These are phyloP conservation scores for Oscheius sp. DNA, from an alignment of 1,140 invertebrate species.

Conservation along the genomic window DNA sequence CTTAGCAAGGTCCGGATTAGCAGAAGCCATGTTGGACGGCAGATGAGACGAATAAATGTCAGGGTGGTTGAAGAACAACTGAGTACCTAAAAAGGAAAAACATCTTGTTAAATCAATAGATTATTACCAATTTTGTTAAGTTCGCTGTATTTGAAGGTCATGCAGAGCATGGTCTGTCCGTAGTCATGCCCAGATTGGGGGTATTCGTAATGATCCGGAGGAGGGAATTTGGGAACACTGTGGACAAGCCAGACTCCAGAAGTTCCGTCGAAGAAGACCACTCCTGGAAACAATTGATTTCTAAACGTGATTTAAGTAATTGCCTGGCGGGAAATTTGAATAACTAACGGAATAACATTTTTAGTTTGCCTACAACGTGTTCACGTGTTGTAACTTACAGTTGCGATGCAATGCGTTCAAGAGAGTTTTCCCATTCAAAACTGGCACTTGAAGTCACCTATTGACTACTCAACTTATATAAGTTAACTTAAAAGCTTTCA, in stretches of 20 bases:
- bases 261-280: conserved; percentile 39
- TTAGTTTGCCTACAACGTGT: conserved; percentile 15
- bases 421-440: too few relatives aligned
- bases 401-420: too few relatives aligned
- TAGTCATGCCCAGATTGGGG: conserved; percentile 41
- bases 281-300: conserved; percentile 31
- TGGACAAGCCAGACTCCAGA: conserved; percentile 45
- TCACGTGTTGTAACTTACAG: background rate
- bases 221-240: conserved; percentile 45
- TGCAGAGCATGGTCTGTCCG: conserved; percentile 46
- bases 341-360: too few relatives aligned
- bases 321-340: too few relatives aligned
- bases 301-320: too few relatives aligned
- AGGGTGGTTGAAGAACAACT: conserved; percentile 43
- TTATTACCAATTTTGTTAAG: conserved; percentile 39
- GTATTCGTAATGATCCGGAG: conserved; percentile 36
- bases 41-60: conserved; percentile 43
- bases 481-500: too few relatives aligned
- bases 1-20: conserved; percentile 42
- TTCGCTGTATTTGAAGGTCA: conserved; percentile 44
- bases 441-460: too few relatives aligned
- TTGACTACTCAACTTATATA: too few relatives aligned
- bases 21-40: conserved; percentile 35
- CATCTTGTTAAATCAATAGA: background rate
- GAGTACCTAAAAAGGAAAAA: conserved; percentile 33